A percentile compares a stretch with the other conserved stretches of the same genome.
phyloP scores from a whole-genome alignment of 2,113 vertebrate species.

The Dipodomys spectabilis region DNA sequence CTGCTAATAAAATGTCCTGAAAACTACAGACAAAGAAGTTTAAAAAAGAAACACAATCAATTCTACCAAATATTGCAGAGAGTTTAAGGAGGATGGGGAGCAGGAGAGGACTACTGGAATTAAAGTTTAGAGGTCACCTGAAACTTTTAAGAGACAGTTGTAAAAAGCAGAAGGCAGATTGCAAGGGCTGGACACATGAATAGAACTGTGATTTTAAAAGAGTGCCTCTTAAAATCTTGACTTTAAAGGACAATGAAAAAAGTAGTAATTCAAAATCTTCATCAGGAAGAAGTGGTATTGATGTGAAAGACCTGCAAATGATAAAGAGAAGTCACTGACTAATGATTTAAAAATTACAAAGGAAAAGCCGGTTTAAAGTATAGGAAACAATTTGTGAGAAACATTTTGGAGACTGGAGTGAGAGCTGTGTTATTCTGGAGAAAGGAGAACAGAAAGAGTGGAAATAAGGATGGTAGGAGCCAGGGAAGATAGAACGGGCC shows the following conservation, averaged over 20 bases:
- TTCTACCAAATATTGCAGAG: neutral
- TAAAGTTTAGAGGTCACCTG: neutral
- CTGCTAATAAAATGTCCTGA: neutral
- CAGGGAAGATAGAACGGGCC: neutral
- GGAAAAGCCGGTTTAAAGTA: neutral
- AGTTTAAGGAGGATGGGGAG: neutral
- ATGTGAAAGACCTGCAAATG: neutral
- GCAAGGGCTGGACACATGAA: neutral
- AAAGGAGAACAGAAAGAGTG: neutral
- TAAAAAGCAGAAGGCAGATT: neutral
- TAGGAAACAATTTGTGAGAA: neutral
- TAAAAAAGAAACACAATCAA: neutral
- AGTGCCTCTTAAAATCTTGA: neutral
- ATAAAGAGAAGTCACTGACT: neutral
- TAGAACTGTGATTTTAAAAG: constrained; percentile 9
- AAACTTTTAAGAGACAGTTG: neutral
- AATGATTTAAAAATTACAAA: neutral
- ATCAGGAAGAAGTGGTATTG: neutral
- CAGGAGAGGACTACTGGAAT: neutral
- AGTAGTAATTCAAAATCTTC: neutral
- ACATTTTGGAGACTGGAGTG: neutral
- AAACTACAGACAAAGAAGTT: neutral
- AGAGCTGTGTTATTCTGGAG: neutral
- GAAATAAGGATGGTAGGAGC: neutral
- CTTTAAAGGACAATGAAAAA: neutral